A percentile compares a stretch with the other conserved stretches of the same genome.
These are phyloP conservation scores for Pollenia labialis DNA, from an alignment of 2,888 invertebrate species.

Conservation along the genomic window DNA sequence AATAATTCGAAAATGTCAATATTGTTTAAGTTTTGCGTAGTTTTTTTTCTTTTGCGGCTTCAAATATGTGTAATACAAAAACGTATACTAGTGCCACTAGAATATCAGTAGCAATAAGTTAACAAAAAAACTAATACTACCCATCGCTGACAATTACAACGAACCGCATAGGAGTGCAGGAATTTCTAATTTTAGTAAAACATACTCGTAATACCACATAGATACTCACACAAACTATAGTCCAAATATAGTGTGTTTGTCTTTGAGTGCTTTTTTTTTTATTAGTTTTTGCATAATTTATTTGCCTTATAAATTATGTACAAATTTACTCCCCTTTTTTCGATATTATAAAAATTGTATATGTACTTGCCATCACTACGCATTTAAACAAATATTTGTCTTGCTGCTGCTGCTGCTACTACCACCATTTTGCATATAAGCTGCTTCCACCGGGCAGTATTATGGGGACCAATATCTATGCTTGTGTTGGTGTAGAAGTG, in stretches of 20 bases:
- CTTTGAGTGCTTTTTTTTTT: slow-evolving; percentile 5
- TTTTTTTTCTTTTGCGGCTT: slow-evolving; percentile 7
- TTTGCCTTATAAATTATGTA: slow-evolving; percentile 51
- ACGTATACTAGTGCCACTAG: background rate
- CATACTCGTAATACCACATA: background rate
- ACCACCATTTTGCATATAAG: background rate
- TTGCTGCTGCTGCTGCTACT: background rate
- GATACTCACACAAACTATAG: background rate
- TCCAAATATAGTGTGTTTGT: slow-evolving; percentile 5
- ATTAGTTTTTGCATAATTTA: slow-evolving; percentile 46
- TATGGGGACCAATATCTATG: background rate
- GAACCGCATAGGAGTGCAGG: background rate
- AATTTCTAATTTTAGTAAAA: slow-evolving; percentile 32
- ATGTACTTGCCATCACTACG: background rate
- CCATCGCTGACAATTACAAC: slow-evolving; percentile 38
- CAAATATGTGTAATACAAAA: slow-evolving; percentile 14
- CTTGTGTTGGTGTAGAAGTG: background rate
- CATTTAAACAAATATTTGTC: background rate
- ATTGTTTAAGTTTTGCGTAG: slow-evolving; percentile 27
- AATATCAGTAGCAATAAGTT: background rate
- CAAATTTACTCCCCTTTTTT: slow-evolving; percentile 47
- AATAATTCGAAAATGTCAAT: slow-evolving; percentile 55
- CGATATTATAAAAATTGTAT: slow-evolving; percentile 9
- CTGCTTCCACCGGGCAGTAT: slow-evolving; percentile 13
- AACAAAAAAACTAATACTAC: background rate